Percentiles rank a stretch among this genome's conserved stretches.
phyloP scores from a whole-genome alignment of 2,113 vertebrate genomes.

The Erythrolamprus reginae region DNA sequence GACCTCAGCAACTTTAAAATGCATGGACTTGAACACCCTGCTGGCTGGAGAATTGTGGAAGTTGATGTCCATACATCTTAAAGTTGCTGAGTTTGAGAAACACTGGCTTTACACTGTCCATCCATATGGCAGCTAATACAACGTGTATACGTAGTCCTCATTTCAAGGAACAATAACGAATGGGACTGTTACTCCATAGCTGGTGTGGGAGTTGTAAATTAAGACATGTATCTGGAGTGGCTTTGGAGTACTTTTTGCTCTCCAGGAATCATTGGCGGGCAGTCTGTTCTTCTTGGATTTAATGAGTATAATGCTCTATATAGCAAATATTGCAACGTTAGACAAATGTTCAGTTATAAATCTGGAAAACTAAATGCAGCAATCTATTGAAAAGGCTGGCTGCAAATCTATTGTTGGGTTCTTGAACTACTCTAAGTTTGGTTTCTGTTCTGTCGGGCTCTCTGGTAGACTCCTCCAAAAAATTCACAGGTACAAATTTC shows the following conservation, averaged over 20 bases:
- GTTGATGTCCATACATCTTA: neutral
- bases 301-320: neutral
- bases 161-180: constrained; percentile 1
- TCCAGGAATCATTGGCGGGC: neutral
- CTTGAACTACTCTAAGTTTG: neutral
- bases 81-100: neutral
- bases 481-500: no score
- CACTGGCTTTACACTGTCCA: neutral
- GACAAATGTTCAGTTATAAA: neutral
- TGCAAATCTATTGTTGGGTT: neutral
- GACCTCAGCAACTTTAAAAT: neutral
- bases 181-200: neutral
- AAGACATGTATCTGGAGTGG: neutral
- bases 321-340: constrained; percentile 3
- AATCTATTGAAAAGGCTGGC: neutral
- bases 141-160: neutral
- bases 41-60: neutral
- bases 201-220: constrained; percentile 7
- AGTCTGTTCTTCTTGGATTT: neutral
- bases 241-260: neutral
- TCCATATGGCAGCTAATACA: neutral
- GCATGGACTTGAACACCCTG: neutral
- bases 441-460: no score
- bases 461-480: no score
- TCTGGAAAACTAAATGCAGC: neutral